Percentiles rank a stretch among this genome's conserved stretches.
phyloP scores from a whole-genome alignment of 2,888 invertebrate genomes.

The Athalia rosae region DNA sequence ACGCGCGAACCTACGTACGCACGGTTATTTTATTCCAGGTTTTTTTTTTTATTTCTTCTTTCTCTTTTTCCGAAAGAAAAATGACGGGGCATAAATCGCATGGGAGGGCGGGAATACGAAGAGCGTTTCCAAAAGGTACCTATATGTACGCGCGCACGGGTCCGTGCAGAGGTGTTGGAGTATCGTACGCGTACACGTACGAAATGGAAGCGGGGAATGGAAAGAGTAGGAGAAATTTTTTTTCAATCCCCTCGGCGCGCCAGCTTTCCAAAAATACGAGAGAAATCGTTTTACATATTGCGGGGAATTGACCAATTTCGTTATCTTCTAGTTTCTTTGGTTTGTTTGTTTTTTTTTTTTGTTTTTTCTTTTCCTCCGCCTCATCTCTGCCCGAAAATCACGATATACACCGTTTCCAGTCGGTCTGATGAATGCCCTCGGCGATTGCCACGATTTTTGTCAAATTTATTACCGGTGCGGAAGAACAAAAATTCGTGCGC shows the following conservation, averaged over 20 bases:
- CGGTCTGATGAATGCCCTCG: slow-evolving; percentile 56
- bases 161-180: too few species aligned
- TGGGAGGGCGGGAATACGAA: slow-evolving; percentile 56
- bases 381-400: background rate
- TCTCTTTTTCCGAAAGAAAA: slow-evolving; percentile 54
- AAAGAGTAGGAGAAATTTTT: slow-evolving; percentile 48
- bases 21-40: background rate
- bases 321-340: slow-evolving; percentile 34
- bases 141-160: too few species aligned
- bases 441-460: slow-evolving; percentile 58
- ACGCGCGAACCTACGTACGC: background rate
- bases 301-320: slow-evolving; percentile 62
- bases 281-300: slow-evolving; percentile 68
- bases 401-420: background rate
- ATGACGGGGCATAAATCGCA: slow-evolving; percentile 67
- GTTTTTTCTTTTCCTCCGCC: slow-evolving; percentile 20
- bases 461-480: too few species aligned
- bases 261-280: slow-evolving; percentile 57
- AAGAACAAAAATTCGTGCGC: too few species aligned
- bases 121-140: slow-evolving; percentile 52
- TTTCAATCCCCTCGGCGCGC: slow-evolving; percentile 49
- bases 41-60: slow-evolving; percentile 20
- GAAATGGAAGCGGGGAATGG: slow-evolving; percentile 54
- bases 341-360: slow-evolving; percentile 40
- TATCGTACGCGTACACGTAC: background rate